Percentiles rank a stretch among this genome's conserved stretches.
Evolutionary conservation across 2,797 vertebrate genomes (phyloP).

Genomic region (Semaprochilodus insignis): DNA sequence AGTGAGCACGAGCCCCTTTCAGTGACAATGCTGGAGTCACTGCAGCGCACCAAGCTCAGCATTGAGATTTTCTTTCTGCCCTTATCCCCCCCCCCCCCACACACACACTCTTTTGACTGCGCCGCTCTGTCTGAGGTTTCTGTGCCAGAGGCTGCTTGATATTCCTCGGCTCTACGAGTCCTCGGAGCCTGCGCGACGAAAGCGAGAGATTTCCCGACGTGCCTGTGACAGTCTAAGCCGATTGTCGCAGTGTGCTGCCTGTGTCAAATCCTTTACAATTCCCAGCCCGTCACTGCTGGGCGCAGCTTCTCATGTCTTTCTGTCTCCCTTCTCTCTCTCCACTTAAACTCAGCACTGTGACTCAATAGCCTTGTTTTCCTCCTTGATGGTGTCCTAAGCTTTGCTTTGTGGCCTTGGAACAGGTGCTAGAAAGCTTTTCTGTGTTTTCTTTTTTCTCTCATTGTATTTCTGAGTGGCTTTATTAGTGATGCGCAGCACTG

Average conservation of each 20-base stretch:
- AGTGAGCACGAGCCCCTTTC: background rate
- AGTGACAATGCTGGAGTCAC: background rate
- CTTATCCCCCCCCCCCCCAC: background rate
- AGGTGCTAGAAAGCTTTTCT: background rate
- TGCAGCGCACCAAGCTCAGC: background rate
- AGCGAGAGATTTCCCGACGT: slow-evolving; percentile 25
- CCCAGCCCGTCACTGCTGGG: slow-evolving; percentile 30
- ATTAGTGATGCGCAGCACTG: too few species aligned
- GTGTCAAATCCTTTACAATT: slow-evolving; percentile 35
- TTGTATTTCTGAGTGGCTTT: background rate
- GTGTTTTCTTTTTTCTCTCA: background rate
- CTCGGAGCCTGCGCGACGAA: slow-evolving; percentile 16
- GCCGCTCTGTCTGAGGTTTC: slow-evolving; percentile 3
- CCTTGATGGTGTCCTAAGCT: background rate
- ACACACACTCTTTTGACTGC: background rate
- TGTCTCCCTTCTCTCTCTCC: background rate
- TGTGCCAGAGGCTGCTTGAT: slow-evolving; percentile 25
- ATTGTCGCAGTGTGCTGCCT: slow-evolving; percentile 33
- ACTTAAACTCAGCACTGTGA: background rate
- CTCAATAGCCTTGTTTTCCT: background rate
- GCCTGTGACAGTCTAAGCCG: slow-evolving; percentile 30
- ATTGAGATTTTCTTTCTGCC: background rate
- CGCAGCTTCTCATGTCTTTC: slow-evolving; percentile 6
- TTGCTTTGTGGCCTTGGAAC: background rate
- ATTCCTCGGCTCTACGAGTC: slow-evolving; percentile 10